A percentile compares a stretch with the other conserved stretches of the same genome.
These are phyloP conservation scores for Caradrina kadenii DNA, from an alignment of 2,888 invertebrate species.

Conservation along the genomic window DNA sequence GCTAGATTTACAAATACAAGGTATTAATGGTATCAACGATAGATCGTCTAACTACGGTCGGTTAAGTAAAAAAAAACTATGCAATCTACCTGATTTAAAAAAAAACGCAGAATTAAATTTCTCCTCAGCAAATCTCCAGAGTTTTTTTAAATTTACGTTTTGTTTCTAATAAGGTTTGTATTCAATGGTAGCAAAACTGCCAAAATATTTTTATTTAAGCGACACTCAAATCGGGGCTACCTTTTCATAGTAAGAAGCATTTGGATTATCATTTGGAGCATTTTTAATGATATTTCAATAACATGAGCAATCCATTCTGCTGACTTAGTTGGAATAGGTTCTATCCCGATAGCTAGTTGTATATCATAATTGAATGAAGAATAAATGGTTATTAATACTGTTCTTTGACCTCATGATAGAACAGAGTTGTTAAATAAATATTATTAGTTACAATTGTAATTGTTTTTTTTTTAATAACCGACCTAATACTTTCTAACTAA, in stretches of 20 bases:
- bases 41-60: conserved; percentile 36
- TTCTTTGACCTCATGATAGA: conserved; percentile 42
- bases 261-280: no score
- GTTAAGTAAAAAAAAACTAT: conserved; percentile 45
- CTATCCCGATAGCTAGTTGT: neutral
- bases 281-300: neutral
- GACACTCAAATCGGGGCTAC: neutral
- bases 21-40: conserved; percentile 25
- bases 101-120: no score
- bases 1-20: conserved; percentile 48
- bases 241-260: conserved; percentile 13
- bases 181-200: neutral
- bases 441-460: conserved; percentile 18
- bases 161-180: no score
- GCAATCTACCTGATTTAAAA: neutral
- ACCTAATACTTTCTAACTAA: conserved; percentile 32
- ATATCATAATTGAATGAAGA: conserved; percentile 15
- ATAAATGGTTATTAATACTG: conserved; percentile 15
- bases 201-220: neutral
- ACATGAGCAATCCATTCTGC: neutral
- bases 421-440: conserved; percentile 32
- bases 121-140: no score
- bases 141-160: neutral
- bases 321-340: conserved; percentile 5
- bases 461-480: conserved; percentile 46